These are phyloP conservation scores for Seriola dumerili DNA, from an alignment of 2,113 vertebrate species.

Conservation along the genomic window DNA sequence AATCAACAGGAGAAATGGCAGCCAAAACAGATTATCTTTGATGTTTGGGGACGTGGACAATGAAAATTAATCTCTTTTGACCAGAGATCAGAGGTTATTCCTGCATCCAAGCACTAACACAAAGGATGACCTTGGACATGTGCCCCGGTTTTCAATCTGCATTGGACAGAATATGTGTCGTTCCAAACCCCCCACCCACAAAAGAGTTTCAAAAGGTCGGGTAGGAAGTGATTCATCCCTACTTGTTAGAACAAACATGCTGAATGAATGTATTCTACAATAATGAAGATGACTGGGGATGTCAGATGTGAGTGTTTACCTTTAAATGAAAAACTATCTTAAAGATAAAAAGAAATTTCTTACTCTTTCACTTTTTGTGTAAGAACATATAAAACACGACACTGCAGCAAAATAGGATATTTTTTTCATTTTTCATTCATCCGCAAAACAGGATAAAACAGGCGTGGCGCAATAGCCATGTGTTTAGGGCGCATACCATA, in stretches of 20 bases:
- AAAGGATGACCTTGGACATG: constrained; percentile 68
- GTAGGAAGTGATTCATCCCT: constrained; percentile 72
- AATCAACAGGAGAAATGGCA: constrained; percentile 38
- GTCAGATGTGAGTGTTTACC: constrained; percentile 25
- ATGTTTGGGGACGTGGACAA: constrained; percentile 31
- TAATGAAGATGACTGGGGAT: constrained; percentile 64
- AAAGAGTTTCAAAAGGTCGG: constrained; percentile 65
- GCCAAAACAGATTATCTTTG: constrained; percentile 28
- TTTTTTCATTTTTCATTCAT: neutral
- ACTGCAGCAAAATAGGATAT: neutral
- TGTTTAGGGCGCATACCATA: too few relatives aligned
- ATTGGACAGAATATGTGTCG: constrained; percentile 54
- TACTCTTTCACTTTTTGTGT: neutral
- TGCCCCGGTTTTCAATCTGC: constrained; percentile 54
- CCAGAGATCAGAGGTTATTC: constrained; percentile 57
- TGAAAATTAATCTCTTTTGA: constrained; percentile 54
- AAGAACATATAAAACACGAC: neutral
- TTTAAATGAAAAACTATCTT: neutral
- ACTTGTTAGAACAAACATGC: constrained; percentile 69
- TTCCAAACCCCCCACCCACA: constrained; percentile 54
- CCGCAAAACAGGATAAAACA: neutral
- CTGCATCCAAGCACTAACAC: constrained; percentile 44
- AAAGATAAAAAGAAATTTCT: neutral
- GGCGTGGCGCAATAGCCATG: too few relatives aligned
- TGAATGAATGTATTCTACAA: constrained; percentile 61